Conservation (phyloP, 2,113 vertebrate genomes). For the Macrotis lagotis region DNA sequence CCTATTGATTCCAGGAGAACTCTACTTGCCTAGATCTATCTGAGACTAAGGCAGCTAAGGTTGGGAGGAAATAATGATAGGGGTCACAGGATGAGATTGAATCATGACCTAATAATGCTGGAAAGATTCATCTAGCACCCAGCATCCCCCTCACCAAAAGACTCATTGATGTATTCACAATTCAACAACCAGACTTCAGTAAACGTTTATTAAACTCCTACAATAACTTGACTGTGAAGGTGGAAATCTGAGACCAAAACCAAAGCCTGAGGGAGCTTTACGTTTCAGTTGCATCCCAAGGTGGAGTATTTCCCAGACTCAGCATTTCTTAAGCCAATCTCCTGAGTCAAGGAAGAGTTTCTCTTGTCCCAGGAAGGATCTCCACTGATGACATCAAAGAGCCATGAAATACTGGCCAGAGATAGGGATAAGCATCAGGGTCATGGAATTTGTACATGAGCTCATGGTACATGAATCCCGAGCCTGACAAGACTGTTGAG, state of each 20-base stretch:
- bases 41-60: neutral
- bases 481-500: neutral
- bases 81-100: neutral
- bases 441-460: neutral
- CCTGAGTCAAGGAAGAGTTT: neutral
- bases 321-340: neutral
- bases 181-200: neutral
- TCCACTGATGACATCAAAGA: neutral
- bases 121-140: neutral
- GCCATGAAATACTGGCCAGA: neutral
- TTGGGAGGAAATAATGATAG: slow-evolving; percentile 10
- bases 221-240: neutral
- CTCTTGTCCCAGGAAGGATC: neutral
- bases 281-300: neutral
- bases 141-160: too few relatives aligned
- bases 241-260: neutral
- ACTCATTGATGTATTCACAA: neutral
- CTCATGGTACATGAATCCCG: neutral
- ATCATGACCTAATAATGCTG: slow-evolving; percentile 26
- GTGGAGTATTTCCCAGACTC: neutral
- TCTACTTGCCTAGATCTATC: neutral
- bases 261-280: neutral
- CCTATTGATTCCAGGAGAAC: neutral
- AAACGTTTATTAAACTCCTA: neutral
- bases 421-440: neutral